Conservation (phyloP, 2,888 invertebrate genomes). For the Oscheius myriophilus region DNA sequence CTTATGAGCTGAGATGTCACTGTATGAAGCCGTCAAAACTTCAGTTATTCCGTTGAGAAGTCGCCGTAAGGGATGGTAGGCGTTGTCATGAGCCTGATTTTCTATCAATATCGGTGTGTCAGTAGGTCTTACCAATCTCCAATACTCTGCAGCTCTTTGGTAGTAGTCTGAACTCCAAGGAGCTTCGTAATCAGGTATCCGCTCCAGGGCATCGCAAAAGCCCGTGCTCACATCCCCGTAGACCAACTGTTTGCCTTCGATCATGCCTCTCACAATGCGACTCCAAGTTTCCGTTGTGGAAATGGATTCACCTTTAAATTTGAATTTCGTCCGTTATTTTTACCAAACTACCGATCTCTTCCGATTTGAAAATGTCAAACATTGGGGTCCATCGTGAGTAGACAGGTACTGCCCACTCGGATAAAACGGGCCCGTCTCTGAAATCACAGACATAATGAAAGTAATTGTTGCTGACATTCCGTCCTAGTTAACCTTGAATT, state of each 20-base stretch:
- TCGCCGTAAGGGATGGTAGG: slow-evolving; percentile 23
- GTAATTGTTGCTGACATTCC: too few relatives aligned
- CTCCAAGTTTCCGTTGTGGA: slow-evolving; percentile 14
- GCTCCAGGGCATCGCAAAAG: slow-evolving; percentile 20
- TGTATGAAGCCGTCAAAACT: slow-evolving; percentile 21
- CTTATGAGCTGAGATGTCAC: slow-evolving; percentile 20
- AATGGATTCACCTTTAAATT: neutral
- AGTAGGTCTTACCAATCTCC: slow-evolving; percentile 22
- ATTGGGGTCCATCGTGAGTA: slow-evolving; percentile 16
- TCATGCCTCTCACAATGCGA: slow-evolving; percentile 21
- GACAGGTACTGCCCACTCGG: slow-evolving; percentile 17
- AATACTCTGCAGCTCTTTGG: slow-evolving; percentile 24
- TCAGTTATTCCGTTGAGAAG: slow-evolving; percentile 21
- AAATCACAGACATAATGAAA: neutral
- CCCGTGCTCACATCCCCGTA: slow-evolving; percentile 23
- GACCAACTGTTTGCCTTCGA: slow-evolving; percentile 11
- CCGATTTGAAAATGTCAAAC: slow-evolving; percentile 22
- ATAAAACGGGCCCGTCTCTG: neutral
- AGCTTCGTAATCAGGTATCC: slow-evolving; percentile 16
- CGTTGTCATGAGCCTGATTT: slow-evolving; percentile 24
- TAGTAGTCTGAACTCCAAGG: slow-evolving; percentile 25
- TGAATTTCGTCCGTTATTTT: neutral
- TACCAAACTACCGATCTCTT: slow-evolving; percentile 19
- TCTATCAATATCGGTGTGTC: neutral
- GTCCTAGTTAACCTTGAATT: too few relatives aligned